Evolutionary conservation across 1,140 invertebrate species (phyloP).

Genomic region (Ctenoplectra terminalis): DNA sequence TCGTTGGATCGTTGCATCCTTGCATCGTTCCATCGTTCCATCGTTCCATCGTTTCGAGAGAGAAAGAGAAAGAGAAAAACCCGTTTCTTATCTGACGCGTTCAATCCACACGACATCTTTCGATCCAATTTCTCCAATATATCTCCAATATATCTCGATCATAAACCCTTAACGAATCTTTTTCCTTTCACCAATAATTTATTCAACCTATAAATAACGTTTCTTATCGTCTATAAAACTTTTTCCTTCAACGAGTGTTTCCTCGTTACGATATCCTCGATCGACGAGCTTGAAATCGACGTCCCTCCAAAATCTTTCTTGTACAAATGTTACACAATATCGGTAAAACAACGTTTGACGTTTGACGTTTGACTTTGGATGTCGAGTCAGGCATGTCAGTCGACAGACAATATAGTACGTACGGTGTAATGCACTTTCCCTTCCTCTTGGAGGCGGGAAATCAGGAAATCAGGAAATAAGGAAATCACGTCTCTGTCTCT

Average conservation of each 20-base stretch:
- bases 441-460: constrained; percentile 51
- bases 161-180: neutral
- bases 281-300: neutral
- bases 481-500: constrained; percentile 79
- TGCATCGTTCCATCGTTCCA: no score
- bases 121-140: neutral
- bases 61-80: constrained; percentile 45
- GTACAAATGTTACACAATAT: no score
- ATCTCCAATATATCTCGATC: neutral
- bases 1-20: no score
- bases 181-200: neutral
- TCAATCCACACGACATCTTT: neutral
- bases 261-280: neutral
- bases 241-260: neutral
- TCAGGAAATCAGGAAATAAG: constrained; percentile 62
- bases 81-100: constrained; percentile 18
- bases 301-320: no score
- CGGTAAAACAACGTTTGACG: no score
- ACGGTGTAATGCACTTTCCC: constrained; percentile 56
- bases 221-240: constrained; percentile 11
- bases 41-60: constrained; percentile 55
- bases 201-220: neutral
- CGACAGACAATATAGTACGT: neutral
- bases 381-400: constrained; percentile 38
- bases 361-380: no score